Percentiles rank a stretch among this genome's conserved stretches.
These are phyloP conservation scores for Gallirallus australis DNA, from an alignment of 2,797 vertebrate genomes.

Conservation along the genomic window DNA sequence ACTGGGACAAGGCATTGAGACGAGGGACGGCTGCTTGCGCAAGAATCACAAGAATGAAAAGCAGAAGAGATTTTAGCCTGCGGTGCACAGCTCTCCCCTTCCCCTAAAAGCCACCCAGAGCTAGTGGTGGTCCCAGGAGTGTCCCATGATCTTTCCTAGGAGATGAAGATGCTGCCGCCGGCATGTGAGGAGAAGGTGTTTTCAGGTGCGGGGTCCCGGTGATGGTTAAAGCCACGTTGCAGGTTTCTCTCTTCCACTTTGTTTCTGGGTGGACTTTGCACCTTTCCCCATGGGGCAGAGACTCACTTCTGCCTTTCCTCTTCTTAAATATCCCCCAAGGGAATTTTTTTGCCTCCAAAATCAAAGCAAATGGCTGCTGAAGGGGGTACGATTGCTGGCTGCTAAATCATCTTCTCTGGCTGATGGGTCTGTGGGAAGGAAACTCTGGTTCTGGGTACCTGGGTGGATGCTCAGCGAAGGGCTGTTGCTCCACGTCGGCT, in stretches of 20 bases:
- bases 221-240: background rate
- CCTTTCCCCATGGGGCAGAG: background rate
- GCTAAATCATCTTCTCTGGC: background rate
- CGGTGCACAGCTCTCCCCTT: background rate
- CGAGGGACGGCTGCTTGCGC: background rate
- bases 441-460: background rate
- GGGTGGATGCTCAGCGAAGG: fast-evolving
- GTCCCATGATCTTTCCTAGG: background rate
- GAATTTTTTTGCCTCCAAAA: background rate
- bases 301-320: background rate
- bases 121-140: background rate
- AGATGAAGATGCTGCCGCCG: background rate
- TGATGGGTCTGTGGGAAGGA: background rate
- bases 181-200: fast-evolving
- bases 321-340: background rate
- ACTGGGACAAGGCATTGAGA: background rate
- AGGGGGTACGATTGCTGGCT: no score
- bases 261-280: background rate
- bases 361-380: background rate
- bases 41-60: background rate
- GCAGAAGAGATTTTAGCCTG: background rate
- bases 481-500: no score
- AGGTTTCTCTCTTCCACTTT: background rate
- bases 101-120: background rate
- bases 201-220: background rate